Evolutionary conservation across 2,888 invertebrate species (phyloP).

Genomic region (Lasioglossum figueresi): DNA sequence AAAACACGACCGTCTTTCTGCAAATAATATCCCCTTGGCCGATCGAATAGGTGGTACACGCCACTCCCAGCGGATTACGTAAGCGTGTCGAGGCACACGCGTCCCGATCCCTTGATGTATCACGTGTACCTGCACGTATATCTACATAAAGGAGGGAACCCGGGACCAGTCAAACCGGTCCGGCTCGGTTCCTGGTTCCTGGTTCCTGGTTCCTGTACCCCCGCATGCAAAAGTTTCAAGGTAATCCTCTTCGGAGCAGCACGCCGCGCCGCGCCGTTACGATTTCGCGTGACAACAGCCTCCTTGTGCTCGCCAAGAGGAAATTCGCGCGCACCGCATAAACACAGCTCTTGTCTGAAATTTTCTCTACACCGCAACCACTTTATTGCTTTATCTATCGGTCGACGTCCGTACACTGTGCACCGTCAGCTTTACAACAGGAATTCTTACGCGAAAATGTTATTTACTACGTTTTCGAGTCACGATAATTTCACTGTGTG

Average conservation of each 20-base stretch:
- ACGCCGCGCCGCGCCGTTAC: conserved; percentile 30
- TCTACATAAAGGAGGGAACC: conserved; percentile 53
- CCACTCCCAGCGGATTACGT: conserved; percentile 71
- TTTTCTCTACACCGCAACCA: conserved; percentile 48
- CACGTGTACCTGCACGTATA: conserved; percentile 61
- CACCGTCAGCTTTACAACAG: background rate
- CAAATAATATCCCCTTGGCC: conserved; percentile 39
- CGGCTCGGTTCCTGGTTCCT: conserved; percentile 73
- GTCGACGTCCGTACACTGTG: background rate
- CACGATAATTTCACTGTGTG: background rate
- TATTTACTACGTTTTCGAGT: background rate
- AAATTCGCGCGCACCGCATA: conserved; percentile 48
- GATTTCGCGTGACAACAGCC: conserved; percentile 60
- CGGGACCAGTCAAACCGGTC: conserved; percentile 75
- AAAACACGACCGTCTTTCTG: conserved; percentile 13
- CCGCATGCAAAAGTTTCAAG: conserved; percentile 71
- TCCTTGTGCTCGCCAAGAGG: conserved; percentile 35
- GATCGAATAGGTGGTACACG: conserved; percentile 62
- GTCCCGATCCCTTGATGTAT: conserved; percentile 63
- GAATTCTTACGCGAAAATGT: background rate
- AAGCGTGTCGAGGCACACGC: conserved; percentile 59
- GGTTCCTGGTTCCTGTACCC: conserved; percentile 74
- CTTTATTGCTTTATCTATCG: conserved; percentile 55
- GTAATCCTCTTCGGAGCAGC: conserved; percentile 67
- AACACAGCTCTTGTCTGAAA: conserved; percentile 42